Evolutionary conservation across 2,797 vertebrate species (phyloP), one percentile per base, ranked within the genome.

Genomic region (Ciconia nigra): DNA sequence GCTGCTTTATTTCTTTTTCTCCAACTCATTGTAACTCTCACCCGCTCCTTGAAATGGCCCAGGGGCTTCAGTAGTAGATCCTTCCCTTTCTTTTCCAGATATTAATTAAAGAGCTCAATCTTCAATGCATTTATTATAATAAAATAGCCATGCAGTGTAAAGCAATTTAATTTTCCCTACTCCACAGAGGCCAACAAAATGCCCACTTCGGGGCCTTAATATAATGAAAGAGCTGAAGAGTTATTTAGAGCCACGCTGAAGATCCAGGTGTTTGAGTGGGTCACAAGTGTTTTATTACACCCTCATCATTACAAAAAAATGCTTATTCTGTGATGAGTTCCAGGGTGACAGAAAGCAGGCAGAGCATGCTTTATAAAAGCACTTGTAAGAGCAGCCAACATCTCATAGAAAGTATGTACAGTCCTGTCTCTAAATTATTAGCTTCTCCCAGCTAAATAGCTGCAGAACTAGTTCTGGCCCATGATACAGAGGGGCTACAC

Each of bases 31-130:
- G 72, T 73, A 58, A 46, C 59, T 52, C 83, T 92, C 37, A 33
- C 47, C 22, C 31, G 83, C 87, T 95, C 83, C 81, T 94, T 93
- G 74, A 92, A 93, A 94, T 46, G 70, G 67, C 92, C 81, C 78
- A 76, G 63, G 92, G 71, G 81, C 44, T 94, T 95, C 82, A 67
- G 16, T 41, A 87, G 59, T 44, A 73, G 92, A 93, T 91, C 16
- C 18, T 89, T 85, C 37, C 37, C 59, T 89, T 90, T 96, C 70
- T 92, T 90, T 89, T 80, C 51, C 61, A 89, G 81, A 80, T 96
- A 96, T 82, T 95, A 96, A 94, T 94, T 96, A 95, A 92, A 89
- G 29, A 90, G 39, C 63, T 95, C 86, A 92, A 80, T 85, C 52
- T 83, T 96, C 95, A 70, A 49, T 67, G 57, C 44, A 77, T 92